A percentile compares a stretch with the other conserved stretches of the same genome.
These are phyloP conservation scores for Enteromius thamalakanensis DNA, from an alignment of 2,797 vertebrate species.

Conservation along the genomic window DNA sequence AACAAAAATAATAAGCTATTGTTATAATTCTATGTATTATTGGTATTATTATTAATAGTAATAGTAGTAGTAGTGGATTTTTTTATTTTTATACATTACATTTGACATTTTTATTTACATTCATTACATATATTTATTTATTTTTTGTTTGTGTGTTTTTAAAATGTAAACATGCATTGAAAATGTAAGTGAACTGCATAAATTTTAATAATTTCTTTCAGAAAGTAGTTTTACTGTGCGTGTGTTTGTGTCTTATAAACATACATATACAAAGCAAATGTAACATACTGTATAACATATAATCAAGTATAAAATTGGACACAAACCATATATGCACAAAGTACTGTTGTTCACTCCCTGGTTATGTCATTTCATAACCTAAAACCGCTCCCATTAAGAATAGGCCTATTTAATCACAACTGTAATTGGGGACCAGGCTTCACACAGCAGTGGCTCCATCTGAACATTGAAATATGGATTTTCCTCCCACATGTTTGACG, in stretches of 20 bases:
- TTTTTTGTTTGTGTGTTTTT: not conserved
- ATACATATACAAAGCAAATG: not conserved
- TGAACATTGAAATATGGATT: conserved; percentile 31
- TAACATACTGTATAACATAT: not conserved
- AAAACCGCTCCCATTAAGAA: not conserved
- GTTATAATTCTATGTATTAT: no score
- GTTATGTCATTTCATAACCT: not conserved
- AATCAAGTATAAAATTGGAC: not conserved
- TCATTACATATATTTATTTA: no score
- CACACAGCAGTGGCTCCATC: conserved; percentile 9
- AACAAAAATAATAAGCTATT: no score
- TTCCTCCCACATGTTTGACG: conserved; percentile 5
- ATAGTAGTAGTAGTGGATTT: no score
- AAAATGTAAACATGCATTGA: not conserved
- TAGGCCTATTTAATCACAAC: not conserved
- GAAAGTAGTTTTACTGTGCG: no score
- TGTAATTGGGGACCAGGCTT: not conserved
- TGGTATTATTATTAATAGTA: no score
- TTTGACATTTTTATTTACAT: no score
- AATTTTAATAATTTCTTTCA: not conserved
- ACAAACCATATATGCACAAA: not conserved
- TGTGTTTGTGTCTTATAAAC: not conserved
- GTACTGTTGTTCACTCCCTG: not conserved
- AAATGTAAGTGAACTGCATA: not conserved
- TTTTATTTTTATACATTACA: no score